phyloP scores from a whole-genome alignment of 2,113 vertebrate species.

The Astur gentilis region DNA sequence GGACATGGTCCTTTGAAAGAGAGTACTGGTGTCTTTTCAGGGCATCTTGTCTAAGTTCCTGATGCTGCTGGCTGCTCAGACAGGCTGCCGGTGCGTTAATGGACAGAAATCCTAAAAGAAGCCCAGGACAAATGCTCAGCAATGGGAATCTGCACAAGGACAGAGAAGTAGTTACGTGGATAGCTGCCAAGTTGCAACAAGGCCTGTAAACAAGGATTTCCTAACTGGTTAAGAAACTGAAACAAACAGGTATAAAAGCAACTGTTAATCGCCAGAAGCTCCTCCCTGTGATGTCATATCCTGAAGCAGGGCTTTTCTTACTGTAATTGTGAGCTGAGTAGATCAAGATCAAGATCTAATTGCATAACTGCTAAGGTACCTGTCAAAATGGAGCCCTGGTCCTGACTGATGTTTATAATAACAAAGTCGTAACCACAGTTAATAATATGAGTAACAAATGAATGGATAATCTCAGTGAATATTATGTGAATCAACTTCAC shows the following conservation, averaged over 20 bases:
- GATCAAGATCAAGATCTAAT: not conserved
- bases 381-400: not conserved
- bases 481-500: not conserved
- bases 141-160: not conserved
- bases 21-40: not conserved
- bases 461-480: not conserved
- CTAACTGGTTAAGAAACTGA: slow-evolving; percentile 23
- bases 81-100: not conserved
- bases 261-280: not conserved
- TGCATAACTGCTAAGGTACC: not conserved
- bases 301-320: not conserved
- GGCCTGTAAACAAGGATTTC: slow-evolving; percentile 29
- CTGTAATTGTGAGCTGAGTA: not conserved
- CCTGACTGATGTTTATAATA: not conserved
- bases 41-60: not conserved
- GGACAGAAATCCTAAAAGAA: not conserved
- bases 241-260: not conserved
- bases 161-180: not conserved
- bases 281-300: slow-evolving; percentile 47
- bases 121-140: not conserved
- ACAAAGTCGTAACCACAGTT: not conserved
- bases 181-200: not conserved
- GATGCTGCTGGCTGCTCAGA: not conserved
- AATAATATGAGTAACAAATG: not conserved
- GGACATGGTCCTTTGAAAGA: not conserved